A percentile compares a stretch with the other conserved stretches of the same genome.
Conservation (phyloP, 2,888 invertebrate genomes). For the Zaprionus obscuricornis region DNA sequence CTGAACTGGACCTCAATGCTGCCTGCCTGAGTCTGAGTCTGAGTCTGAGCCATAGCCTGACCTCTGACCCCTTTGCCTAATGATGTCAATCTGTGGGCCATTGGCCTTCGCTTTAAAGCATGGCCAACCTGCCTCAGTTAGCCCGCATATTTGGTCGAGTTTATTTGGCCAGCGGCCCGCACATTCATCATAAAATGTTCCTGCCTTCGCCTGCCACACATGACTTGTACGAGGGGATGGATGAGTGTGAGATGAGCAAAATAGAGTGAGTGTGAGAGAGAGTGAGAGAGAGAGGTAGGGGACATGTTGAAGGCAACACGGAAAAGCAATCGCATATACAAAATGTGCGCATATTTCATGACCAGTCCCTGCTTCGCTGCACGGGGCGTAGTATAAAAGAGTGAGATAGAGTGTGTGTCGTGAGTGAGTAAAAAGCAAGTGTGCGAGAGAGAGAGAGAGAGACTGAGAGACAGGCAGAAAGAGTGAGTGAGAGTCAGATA, state of each 20-base stretch:
- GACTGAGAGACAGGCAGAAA: too few species aligned
- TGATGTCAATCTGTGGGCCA: constrained; percentile 68
- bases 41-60: neutral
- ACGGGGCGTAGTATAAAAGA: neutral
- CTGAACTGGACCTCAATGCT: constrained; percentile 35
- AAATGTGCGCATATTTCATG: constrained; percentile 62
- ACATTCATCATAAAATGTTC: constrained; percentile 70
- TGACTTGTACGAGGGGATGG: constrained; percentile 13
- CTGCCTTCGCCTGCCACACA: constrained; percentile 21
- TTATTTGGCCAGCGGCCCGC: constrained; percentile 55
- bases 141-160: constrained; percentile 54
- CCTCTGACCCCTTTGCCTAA: constrained; percentile 39
- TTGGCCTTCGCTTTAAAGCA: constrained; percentile 57
- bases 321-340: constrained; percentile 66
- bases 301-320: constrained; percentile 53
- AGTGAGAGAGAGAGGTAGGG: neutral
- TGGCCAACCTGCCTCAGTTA: constrained; percentile 25
- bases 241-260: too few species aligned
- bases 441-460: too few species aligned
- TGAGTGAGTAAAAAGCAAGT: too few species aligned
- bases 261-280: neutral
- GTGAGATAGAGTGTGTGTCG: too few species aligned
- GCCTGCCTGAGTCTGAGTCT: too few species aligned
- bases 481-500: too few species aligned
- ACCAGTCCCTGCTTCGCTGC: constrained; percentile 15